Evolutionary conservation across 2,113 vertebrate genomes (phyloP).

Genomic region (Poeciliopsis retropinna): DNA sequence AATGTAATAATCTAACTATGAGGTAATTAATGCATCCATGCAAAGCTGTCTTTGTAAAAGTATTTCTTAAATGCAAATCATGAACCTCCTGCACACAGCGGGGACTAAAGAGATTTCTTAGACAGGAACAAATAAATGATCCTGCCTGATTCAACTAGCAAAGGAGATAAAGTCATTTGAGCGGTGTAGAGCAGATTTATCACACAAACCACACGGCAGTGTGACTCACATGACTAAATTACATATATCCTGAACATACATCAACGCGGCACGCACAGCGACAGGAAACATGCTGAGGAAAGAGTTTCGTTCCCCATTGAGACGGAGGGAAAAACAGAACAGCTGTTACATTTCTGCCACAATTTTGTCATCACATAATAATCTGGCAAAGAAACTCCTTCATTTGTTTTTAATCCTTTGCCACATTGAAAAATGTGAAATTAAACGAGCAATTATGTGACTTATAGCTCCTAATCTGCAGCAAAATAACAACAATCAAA

Average conservation of each 20-base stretch:
- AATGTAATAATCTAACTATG: background rate
- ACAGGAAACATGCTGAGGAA: background rate
- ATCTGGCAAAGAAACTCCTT: background rate
- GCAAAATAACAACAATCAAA: background rate
- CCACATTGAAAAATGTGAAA: too few relatives aligned
- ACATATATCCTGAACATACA: constrained; percentile 13
- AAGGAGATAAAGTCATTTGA: background rate
- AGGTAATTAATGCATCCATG: background rate
- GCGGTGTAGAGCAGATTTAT: constrained; percentile 12
- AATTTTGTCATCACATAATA: background rate
- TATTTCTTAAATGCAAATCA: background rate
- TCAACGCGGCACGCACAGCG: background rate
- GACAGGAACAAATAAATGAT: background rate
- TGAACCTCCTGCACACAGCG: background rate
- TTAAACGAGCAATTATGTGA: too few relatives aligned
- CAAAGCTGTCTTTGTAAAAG: background rate
- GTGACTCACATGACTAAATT: constrained; percentile 21
- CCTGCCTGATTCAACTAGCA: background rate
- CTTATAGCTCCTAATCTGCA: background rate
- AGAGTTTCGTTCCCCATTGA: background rate
- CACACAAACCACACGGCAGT: background rate
- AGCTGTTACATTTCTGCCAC: background rate
- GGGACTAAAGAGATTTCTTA: background rate
- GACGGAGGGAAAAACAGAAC: background rate
- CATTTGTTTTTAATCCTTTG: too few relatives aligned